phyloP scores from a whole-genome alignment of 2,797 vertebrate genomes.

The Schizopygopsis pylzovi region DNA sequence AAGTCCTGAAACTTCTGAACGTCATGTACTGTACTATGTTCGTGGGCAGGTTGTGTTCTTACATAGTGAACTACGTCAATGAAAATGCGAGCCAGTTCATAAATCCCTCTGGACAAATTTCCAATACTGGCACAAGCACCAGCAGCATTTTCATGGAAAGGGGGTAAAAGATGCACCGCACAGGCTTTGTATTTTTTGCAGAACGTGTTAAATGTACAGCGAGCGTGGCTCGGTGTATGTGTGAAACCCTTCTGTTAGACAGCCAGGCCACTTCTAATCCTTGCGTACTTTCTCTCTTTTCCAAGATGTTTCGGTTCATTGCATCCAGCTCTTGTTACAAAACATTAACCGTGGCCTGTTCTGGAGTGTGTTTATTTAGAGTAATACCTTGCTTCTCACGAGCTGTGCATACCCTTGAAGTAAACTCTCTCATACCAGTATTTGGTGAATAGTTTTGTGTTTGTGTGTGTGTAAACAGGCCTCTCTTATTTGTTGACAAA shows the following conservation, averaged over 20 bases:
- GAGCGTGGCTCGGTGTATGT: neutral
- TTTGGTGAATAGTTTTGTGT: constrained; percentile 34
- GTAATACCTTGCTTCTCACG: constrained; percentile 39
- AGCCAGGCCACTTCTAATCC: constrained; percentile 13
- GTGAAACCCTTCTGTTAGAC: constrained; percentile 8
- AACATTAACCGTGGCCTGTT: constrained; percentile 6
- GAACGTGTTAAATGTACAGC: neutral
- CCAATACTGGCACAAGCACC: neutral
- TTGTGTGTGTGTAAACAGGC: constrained; percentile 52
- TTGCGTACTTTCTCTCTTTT: constrained; percentile 2
- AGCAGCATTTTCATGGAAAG: neutral
- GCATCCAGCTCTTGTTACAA: constrained; percentile 21
- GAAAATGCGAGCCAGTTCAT: neutral
- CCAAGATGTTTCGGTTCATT: neutral
- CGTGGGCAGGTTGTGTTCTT: neutral
- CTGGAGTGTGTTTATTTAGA: constrained; percentile 25
- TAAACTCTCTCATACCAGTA: constrained; percentile 49
- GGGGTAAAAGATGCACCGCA: neutral
- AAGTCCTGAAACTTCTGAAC: neutral
- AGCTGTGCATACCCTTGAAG: constrained; percentile 32
- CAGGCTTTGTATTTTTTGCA: constrained; percentile 23
- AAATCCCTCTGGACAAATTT: neutral
- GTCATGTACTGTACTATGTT: neutral
- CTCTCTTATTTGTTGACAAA: constrained; percentile 63
- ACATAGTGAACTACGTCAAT: neutral